phyloP scores from a whole-genome alignment of 1,140 invertebrate species.

The Drosophila saltans region DNA sequence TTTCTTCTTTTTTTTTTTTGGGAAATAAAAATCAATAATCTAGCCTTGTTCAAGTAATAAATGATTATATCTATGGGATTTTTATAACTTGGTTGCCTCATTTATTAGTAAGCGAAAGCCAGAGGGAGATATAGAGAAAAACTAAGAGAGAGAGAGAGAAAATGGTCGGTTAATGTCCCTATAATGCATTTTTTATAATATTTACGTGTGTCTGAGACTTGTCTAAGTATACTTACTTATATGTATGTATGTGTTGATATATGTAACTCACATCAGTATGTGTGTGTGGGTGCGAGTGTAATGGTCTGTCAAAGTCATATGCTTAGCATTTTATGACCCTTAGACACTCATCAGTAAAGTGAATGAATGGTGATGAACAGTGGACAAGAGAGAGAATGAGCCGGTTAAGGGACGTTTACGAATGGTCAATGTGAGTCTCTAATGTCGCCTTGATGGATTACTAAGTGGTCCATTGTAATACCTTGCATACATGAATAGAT shows the following conservation, averaged over 20 bases:
- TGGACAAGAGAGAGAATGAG: conserved; percentile 3
- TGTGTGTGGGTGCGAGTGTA: conserved; percentile 6
- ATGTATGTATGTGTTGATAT: not conserved
- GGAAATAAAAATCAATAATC: conserved; percentile 47
- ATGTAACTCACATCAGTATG: not conserved
- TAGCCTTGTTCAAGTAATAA: conserved; percentile 38
- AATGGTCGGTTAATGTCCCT: conserved; percentile 48
- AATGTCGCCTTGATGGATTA: conserved; percentile 63
- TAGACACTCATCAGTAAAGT: conserved; percentile 11
- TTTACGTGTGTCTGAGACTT: conserved; percentile 20
- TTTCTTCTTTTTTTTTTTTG: not conserved
- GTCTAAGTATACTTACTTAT: not conserved
- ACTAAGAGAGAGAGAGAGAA: not conserved
- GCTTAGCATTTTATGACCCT: conserved; percentile 39
- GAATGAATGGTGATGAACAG: conserved; percentile 1
- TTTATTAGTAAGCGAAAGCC: conserved; percentile 9
- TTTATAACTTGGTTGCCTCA: conserved; percentile 64
- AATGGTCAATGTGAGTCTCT: conserved; percentile 30
- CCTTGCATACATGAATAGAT: conserved; percentile 41
- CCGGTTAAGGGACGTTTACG: too few relatives aligned
- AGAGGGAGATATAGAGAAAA: not conserved
- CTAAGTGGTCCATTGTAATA: conserved; percentile 50
- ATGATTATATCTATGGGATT: conserved; percentile 51
- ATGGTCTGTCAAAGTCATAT: conserved; percentile 19
- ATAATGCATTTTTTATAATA: conserved; percentile 68